Evolutionary conservation across 2,888 invertebrate genomes (phyloP).

Genomic region (Melitaea athalia): DNA sequence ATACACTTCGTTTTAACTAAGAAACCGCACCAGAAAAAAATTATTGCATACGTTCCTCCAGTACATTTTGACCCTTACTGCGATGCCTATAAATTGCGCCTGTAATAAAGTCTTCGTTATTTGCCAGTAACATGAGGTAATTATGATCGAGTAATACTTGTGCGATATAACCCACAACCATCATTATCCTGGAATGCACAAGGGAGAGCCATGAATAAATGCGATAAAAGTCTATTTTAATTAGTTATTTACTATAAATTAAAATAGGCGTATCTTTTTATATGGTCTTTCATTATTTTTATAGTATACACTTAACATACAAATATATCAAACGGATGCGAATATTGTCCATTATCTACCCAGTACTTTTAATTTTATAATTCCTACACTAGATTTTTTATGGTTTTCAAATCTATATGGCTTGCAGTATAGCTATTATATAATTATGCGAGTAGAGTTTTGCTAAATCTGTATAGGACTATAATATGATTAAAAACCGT

Average conservation of each 20-base stretch:
- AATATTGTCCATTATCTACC: background rate
- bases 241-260: conserved; percentile 29
- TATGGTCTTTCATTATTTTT: background rate
- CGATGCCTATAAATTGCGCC: conserved; percentile 29
- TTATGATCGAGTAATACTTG: conserved; percentile 51
- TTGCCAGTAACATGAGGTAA: conserved; percentile 35
- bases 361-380: too few species aligned
- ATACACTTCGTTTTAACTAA: conserved; percentile 77
- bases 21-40: conserved; percentile 50
- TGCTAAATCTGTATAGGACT: background rate
- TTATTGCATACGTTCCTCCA: conserved; percentile 30
- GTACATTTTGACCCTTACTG: conserved; percentile 45
- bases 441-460: background rate
- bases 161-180: conserved; percentile 51
- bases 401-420: too few species aligned
- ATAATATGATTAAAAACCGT: conserved; percentile 34
- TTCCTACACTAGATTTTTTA: too few species aligned
- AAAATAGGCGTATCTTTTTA: conserved; percentile 17
- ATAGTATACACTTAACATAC: conserved; percentile 3
- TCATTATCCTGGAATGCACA: conserved; percentile 51
- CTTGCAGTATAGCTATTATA: background rate
- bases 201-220: conserved; percentile 53
- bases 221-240: conserved; percentile 50
- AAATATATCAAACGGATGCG: conserved; percentile 1
- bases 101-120: conserved; percentile 42